These are phyloP conservation scores for Campoplex nolae DNA, from an alignment of 2,888 invertebrate species.

Conservation along the genomic window DNA sequence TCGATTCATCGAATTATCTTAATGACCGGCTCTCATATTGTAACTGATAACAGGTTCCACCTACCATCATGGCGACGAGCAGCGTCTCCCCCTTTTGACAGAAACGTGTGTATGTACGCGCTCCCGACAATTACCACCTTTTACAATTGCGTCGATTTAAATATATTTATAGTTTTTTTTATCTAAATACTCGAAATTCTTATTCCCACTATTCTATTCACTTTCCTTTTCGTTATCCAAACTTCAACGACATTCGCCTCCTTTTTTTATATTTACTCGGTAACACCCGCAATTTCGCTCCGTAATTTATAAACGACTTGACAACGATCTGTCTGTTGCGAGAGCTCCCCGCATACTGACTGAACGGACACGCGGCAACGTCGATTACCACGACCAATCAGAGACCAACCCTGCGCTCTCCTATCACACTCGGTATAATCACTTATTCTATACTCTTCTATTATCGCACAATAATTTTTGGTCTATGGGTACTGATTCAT, in stretches of 20 bases:
- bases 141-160: not conserved
- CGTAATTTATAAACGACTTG: not conserved
- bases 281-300: not conserved
- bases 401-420: not conserved
- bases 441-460: not conserved
- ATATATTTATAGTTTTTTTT: not conserved
- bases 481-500: not conserved
- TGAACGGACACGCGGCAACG: conserved; percentile 34
- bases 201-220: conserved; percentile 1
- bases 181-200: not conserved
- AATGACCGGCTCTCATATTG: conserved; percentile 73
- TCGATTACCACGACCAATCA: conserved; percentile 3
- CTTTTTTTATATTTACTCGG: not conserved
- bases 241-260: conserved; percentile 34
- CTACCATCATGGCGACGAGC: conserved; percentile 84
- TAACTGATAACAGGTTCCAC: conserved; percentile 83
- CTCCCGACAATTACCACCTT: conserved; percentile 17
- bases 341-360: conserved; percentile 28
- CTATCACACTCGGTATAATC: not conserved
- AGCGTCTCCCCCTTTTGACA: conserved; percentile 75
- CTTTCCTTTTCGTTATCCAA: not conserved
- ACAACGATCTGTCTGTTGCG: not conserved
- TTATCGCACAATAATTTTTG: not conserved
- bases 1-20: conserved; percentile 62
- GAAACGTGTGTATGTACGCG: conserved; percentile 19